phyloP scores from a whole-genome alignment of 1,140 invertebrate species.

The Camponotus pennsylvanicus region DNA sequence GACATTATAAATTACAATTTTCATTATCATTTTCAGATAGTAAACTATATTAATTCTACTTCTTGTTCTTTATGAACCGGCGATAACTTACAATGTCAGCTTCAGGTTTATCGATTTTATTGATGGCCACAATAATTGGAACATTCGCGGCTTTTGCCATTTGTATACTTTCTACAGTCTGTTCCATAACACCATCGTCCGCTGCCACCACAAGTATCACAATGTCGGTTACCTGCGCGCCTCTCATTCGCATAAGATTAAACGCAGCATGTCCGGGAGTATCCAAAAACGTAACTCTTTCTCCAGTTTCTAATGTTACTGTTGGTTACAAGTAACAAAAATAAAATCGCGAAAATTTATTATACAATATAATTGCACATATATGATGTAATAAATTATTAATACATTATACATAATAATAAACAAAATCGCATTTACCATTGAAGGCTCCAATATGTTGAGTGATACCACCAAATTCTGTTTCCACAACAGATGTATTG shows the following conservation, averaged over 20 bases:
- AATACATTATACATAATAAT: too few species aligned
- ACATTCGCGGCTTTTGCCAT: slow-evolving; percentile 93
- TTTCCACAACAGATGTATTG: slow-evolving; percentile 93
- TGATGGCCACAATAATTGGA: slow-evolving; percentile 99
- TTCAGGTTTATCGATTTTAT: slow-evolving; percentile 98
- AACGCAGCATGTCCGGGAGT: slow-evolving; percentile 99
- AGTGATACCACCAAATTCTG: slow-evolving; percentile 99
- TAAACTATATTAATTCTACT: neutral
- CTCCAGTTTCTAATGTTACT: slow-evolving; percentile 90
- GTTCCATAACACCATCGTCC: slow-evolving; percentile 99
- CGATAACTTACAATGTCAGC: slow-evolving; percentile 92
- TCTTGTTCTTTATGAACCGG: neutral
- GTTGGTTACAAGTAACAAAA: slow-evolving; percentile 67
- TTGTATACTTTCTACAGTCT: slow-evolving; percentile 94
- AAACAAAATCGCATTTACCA: slow-evolving; percentile 83
- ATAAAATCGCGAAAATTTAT: neutral
- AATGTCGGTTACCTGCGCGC: slow-evolving; percentile 97
- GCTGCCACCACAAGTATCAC: slow-evolving; percentile 99
- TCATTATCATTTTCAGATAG: too few species aligned
- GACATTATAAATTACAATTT: slow-evolving; percentile 37
- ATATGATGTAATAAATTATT: slow-evolving; percentile 12
- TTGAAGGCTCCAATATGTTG: slow-evolving; percentile 99
- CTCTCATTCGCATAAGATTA: slow-evolving; percentile 95
- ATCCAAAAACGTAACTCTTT: slow-evolving; percentile 97
- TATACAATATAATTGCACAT: neutral